Evolutionary conservation across 2,113 vertebrate species (phyloP).

Genomic region (Hippocampus abdominalis): DNA sequence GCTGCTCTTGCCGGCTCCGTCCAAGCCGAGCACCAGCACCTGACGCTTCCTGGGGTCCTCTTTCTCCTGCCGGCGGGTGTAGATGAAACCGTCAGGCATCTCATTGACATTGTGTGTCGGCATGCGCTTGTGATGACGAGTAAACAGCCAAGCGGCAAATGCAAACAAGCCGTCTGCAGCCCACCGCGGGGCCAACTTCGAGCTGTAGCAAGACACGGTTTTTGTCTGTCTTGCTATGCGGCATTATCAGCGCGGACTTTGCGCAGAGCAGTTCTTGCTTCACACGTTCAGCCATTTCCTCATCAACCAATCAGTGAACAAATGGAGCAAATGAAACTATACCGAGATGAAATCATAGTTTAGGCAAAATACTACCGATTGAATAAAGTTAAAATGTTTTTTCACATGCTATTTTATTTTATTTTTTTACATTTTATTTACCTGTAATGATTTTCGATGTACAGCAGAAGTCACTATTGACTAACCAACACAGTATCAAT

Average conservation of each 20-base stretch:
- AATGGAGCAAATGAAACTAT: too few relatives aligned
- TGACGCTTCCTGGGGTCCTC: constrained; percentile 74
- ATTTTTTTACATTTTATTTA: too few relatives aligned
- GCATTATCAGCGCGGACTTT: constrained; percentile 20
- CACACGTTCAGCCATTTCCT: neutral
- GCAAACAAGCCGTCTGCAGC: constrained; percentile 3
- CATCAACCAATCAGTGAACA: too few relatives aligned
- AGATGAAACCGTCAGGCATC: neutral
- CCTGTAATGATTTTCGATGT: too few relatives aligned
- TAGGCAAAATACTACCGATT: too few relatives aligned
- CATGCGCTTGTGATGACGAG: neutral
- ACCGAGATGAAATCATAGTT: too few relatives aligned
- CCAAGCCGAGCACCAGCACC: constrained; percentile 88
- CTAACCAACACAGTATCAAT: too few relatives aligned
- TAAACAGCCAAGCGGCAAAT: constrained; percentile 6
- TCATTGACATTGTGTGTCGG: neutral
- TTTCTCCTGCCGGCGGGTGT: constrained; percentile 49
- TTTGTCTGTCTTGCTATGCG: neutral
- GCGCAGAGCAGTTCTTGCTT: neutral
- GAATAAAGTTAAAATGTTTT: too few relatives aligned
- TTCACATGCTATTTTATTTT: too few relatives aligned
- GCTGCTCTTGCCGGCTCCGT: constrained; percentile 88
- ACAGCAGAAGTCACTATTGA: too few relatives aligned
- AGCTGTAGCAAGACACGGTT: constrained; percentile 20
- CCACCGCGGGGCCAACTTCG: constrained; percentile 23